Conservation (phyloP, 2,797 vertebrate genomes). For the Cirrhinus mrigala region DNA sequence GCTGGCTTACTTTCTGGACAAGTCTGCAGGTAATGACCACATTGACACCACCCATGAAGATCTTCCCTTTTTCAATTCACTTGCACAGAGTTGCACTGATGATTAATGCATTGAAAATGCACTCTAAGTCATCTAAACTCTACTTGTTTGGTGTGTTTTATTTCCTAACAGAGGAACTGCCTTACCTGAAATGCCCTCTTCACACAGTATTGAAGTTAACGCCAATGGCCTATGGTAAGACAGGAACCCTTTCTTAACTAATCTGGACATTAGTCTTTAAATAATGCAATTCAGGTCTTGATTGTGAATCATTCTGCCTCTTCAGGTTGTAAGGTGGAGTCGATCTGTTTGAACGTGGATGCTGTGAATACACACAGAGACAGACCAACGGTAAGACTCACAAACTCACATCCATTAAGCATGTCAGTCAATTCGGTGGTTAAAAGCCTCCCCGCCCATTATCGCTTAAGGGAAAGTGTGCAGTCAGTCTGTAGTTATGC, state of each 20-base stretch:
- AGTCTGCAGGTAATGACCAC: conserved; percentile 85
- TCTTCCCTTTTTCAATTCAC: background rate
- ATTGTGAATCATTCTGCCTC: conserved; percentile 25
- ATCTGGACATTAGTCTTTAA: background rate
- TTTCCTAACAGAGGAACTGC: conserved; percentile 86
- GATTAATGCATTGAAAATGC: background rate
- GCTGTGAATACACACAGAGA: conserved; percentile 89
- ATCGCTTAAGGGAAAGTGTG: background rate
- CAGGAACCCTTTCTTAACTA: background rate
- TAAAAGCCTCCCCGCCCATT: background rate
- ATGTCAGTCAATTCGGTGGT: background rate
- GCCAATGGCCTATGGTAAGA: conserved; percentile 93
- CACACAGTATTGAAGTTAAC: conserved; percentile 97
- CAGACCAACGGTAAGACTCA: conserved; percentile 81
- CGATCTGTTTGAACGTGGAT: conserved; percentile 85
- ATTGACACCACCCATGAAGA: background rate
- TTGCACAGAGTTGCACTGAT: background rate
- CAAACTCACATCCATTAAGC: background rate
- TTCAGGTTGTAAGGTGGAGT: conserved; percentile 89
- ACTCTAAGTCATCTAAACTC: background rate
- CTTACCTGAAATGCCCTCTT: conserved; percentile 95
- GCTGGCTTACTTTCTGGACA: conserved; percentile 97
- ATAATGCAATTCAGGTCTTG: background rate
- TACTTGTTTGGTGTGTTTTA: conserved; percentile 3
- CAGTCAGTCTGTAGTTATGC: background rate